These are phyloP conservation scores for Falco naumanni DNA, from an alignment of 2,797 vertebrate genomes.

Conservation along the genomic window DNA sequence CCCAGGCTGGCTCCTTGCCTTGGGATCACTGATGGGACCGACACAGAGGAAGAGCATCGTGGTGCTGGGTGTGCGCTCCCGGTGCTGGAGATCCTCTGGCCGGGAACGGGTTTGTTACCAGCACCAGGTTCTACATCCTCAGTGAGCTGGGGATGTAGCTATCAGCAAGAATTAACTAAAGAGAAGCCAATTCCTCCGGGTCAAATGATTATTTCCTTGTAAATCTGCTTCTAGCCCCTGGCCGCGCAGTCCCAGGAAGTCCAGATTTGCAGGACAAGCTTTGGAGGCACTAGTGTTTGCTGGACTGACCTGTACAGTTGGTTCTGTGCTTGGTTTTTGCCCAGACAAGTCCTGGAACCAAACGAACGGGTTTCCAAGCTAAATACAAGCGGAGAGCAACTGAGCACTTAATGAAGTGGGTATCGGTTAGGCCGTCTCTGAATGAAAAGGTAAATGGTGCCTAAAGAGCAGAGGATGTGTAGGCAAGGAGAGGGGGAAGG, in stretches of 20 bases:
- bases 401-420: background rate
- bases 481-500: background rate
- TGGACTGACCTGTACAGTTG: background rate
- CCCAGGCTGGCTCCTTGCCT: background rate
- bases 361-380: background rate
- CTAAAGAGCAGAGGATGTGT: background rate
- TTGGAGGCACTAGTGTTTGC: background rate
- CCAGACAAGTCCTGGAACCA: background rate
- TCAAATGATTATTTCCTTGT: background rate
- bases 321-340: background rate
- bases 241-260: background rate
- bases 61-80: background rate
- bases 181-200: background rate
- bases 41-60: fast-evolving
- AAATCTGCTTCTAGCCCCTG: background rate
- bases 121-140: fast-evolving
- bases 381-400: background rate
- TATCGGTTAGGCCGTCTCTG: background rate
- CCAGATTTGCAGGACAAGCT: background rate
- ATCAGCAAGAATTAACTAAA: background rate
- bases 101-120: background rate
- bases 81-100: background rate
- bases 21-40: fast-evolving
- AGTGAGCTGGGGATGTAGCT: background rate
- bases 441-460: background rate